Percentiles rank a stretch among this genome's conserved stretches.
These are phyloP conservation scores for Anas flavirostris DNA, from an alignment of 2,797 vertebrate species.

Conservation along the genomic window DNA sequence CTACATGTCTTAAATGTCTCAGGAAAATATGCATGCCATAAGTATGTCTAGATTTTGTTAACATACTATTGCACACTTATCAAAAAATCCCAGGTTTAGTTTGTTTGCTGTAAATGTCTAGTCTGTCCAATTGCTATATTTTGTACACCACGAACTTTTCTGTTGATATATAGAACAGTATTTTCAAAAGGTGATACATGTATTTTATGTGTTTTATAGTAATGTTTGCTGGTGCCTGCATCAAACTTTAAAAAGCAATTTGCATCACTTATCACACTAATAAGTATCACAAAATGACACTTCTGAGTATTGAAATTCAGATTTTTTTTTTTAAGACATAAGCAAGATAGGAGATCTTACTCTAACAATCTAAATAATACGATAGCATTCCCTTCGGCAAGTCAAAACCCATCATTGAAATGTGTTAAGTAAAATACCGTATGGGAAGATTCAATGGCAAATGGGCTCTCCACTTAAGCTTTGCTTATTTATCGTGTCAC, in stretches of 20 bases:
- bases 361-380: background rate
- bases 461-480: background rate
- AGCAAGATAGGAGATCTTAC: background rate
- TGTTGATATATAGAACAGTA: rapidly evolving
- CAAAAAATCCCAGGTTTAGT: background rate
- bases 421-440: background rate
- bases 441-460: background rate
- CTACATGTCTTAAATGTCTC: background rate
- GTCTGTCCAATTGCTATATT: background rate
- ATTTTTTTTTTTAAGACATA: background rate
- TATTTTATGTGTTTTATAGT: background rate
- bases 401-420: background rate
- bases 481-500: background rate
- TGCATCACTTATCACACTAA: background rate
- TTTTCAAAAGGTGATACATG: background rate
- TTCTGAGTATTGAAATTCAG: background rate
- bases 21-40: background rate
- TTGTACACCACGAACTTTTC: background rate
- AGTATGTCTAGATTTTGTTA: background rate
- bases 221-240: background rate
- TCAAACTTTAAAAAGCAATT: background rate
- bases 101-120: background rate
- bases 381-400: background rate
- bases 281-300: background rate
- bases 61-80: background rate